Percentiles rank a stretch among this genome's conserved stretches.
These are phyloP conservation scores for Eulemur albifrons DNA, from an alignment of 2,797 vertebrate species.

Conservation along the genomic window DNA sequence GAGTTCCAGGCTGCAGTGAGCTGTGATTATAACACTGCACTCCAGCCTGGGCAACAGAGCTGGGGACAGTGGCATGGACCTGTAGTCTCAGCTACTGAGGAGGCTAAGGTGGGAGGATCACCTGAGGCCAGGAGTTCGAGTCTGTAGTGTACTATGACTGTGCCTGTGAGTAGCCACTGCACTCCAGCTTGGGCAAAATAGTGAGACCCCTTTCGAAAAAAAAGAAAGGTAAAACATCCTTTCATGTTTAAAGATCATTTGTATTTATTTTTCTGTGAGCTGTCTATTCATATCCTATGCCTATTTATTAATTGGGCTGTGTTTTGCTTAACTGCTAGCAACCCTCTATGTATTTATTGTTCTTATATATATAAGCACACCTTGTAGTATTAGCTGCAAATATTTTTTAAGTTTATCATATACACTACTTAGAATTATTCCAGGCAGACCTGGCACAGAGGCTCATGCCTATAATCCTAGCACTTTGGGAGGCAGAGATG, in stretches of 20 bases:
- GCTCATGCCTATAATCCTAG: no score
- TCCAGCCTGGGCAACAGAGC: neutral
- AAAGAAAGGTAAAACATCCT: neutral
- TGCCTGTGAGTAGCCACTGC: neutral
- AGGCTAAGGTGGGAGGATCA: neutral
- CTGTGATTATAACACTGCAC: neutral
- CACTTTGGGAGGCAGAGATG: no score
- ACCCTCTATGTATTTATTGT: neutral
- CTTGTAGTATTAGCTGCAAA: neutral
- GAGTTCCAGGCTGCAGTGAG: neutral
- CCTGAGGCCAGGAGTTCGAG: no score
- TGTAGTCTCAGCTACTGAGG: neutral
- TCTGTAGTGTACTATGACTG: rapidly evolving
- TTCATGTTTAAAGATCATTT: neutral
- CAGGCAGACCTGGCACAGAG: neutral
- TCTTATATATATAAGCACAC: neutral
- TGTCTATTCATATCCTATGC: neutral
- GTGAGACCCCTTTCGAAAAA: neutral
- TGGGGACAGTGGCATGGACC: neutral
- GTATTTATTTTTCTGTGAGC: neutral
- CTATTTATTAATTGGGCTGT: neutral
- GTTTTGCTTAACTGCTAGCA: neutral
- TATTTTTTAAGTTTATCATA: neutral
- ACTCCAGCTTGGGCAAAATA: neutral
- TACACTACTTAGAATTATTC: neutral